phyloP scores from a whole-genome alignment of 2,888 invertebrate species.

The Leptogaster cylindrica region DNA sequence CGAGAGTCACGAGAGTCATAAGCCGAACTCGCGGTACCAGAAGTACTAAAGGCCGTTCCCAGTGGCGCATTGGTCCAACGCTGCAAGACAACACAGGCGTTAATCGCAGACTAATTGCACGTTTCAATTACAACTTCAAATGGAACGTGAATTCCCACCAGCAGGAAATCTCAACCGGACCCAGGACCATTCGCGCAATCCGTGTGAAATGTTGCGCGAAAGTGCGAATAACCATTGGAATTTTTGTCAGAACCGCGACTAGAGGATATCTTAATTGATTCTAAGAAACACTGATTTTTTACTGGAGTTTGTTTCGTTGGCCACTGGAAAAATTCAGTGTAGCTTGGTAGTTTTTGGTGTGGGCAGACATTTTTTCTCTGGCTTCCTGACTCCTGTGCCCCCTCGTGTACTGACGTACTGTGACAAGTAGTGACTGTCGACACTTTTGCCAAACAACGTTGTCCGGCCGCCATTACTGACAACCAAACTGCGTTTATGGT shows the following conservation, averaged over 20 bases:
- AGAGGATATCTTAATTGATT: too few relatives aligned
- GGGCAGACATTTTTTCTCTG: too few relatives aligned
- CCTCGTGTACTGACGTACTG: constrained; percentile 43
- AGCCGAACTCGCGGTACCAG: too few relatives aligned
- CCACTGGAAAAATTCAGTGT: too few relatives aligned
- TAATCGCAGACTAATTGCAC: constrained; percentile 38
- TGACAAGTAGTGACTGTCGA: constrained; percentile 18
- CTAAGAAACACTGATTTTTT: too few relatives aligned
- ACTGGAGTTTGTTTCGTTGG: too few relatives aligned
- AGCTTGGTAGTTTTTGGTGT: too few relatives aligned
- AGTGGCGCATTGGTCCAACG: background rate
- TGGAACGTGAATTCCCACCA: constrained; percentile 32
- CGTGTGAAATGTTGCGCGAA: constrained; percentile 34
- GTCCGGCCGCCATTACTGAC: constrained; percentile 9
- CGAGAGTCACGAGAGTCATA: too few relatives aligned
- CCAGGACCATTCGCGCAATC: constrained; percentile 14
- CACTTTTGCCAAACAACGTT: constrained; percentile 40
- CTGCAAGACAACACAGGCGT: constrained; percentile 22
- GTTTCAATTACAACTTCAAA: constrained; percentile 28
- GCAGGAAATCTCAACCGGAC: background rate
- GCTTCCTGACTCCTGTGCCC: too few relatives aligned
- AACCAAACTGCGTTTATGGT: background rate
- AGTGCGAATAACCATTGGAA: constrained; percentile 31
- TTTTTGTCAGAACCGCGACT: constrained; percentile 9
- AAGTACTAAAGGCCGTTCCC: too few relatives aligned